Percentiles rank a stretch among this genome's conserved stretches.
phyloP scores from a whole-genome alignment of 2,797 vertebrate genomes.

The Molothrus ater region DNA sequence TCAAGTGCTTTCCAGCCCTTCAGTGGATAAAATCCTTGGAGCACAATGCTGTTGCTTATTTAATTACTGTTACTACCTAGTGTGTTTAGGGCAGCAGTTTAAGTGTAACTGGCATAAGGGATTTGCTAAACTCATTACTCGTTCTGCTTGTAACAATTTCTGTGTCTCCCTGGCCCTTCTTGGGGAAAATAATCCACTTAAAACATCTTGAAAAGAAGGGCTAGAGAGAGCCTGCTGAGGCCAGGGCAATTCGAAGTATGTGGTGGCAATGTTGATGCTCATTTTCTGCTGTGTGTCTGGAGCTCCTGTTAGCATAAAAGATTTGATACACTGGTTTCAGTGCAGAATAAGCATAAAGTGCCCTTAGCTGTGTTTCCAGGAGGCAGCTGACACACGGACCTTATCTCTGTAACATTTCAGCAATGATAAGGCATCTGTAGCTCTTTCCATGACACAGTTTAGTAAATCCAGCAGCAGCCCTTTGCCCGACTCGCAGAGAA shows the following conservation, averaged over 20 bases:
- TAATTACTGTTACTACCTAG: not conserved
- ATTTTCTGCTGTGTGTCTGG: not conserved
- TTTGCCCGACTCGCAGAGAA: not conserved
- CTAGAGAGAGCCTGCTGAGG: not conserved
- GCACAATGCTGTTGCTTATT: not conserved
- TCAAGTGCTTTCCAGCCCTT: not conserved
- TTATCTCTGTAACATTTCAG: conserved; percentile 50
- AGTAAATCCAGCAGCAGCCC: conserved; percentile 12
- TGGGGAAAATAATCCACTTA: not conserved
- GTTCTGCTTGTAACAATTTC: not conserved
- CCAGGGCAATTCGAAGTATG: not conserved
- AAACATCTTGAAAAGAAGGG: not conserved
- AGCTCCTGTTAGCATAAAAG: not conserved
- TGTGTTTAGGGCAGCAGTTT: not conserved
- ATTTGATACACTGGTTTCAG: not conserved
- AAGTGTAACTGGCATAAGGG: not conserved
- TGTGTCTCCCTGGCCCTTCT: not conserved
- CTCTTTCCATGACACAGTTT: conserved; percentile 19
- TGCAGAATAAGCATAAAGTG: not conserved
- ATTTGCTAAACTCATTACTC: conserved; percentile 30
- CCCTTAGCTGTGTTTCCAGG: conserved; percentile 1
- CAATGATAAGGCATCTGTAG: conserved; percentile 41
- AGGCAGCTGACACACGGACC: not conserved
- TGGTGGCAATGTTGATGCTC: not conserved
- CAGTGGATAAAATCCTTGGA: not conserved